Percentiles rank a stretch among this genome's conserved stretches.
Evolutionary conservation across 2,888 invertebrate genomes (phyloP).

Genomic region (Morpho achilles): DNA sequence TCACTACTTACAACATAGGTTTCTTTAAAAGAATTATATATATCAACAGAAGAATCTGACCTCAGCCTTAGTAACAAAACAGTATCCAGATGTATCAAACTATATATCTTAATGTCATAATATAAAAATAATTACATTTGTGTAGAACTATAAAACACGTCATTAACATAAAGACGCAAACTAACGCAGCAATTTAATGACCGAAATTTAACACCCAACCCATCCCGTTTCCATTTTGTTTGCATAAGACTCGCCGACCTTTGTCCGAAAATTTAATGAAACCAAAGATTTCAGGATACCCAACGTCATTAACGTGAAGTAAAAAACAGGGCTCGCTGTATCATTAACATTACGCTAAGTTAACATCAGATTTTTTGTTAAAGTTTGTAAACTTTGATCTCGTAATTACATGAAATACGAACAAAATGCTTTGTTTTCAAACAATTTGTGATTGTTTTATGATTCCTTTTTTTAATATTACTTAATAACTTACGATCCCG

Average conservation of each 20-base stretch:
- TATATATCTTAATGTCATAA: too few species aligned
- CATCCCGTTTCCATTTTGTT: constrained; percentile 24
- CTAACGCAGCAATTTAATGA: constrained; percentile 52
- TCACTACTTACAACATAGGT: too few species aligned
- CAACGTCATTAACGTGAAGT: constrained; percentile 35
- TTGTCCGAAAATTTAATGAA: constrained; percentile 61
- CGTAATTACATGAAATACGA: too few species aligned
- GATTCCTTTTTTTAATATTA: too few species aligned
- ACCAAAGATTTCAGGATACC: constrained; percentile 37
- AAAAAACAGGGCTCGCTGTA: constrained; percentile 15
- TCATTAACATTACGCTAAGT: neutral
- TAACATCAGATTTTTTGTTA: neutral
- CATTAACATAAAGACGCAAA: constrained; percentile 37
- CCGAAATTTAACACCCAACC: constrained; percentile 56
- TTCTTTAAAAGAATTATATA: too few species aligned
- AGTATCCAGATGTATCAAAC: too few species aligned
- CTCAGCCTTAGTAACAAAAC: too few species aligned
- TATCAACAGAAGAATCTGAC: too few species aligned
- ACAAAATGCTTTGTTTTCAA: too few species aligned
- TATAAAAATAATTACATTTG: neutral
- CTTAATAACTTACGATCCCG: too few species aligned
- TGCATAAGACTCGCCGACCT: constrained; percentile 40
- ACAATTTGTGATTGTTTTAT: too few species aligned
- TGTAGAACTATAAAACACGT: constrained; percentile 30
- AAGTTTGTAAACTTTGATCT: neutral